Conservation (phyloP, 2,888 invertebrate genomes). For the Mesochorus sp. region DNA sequence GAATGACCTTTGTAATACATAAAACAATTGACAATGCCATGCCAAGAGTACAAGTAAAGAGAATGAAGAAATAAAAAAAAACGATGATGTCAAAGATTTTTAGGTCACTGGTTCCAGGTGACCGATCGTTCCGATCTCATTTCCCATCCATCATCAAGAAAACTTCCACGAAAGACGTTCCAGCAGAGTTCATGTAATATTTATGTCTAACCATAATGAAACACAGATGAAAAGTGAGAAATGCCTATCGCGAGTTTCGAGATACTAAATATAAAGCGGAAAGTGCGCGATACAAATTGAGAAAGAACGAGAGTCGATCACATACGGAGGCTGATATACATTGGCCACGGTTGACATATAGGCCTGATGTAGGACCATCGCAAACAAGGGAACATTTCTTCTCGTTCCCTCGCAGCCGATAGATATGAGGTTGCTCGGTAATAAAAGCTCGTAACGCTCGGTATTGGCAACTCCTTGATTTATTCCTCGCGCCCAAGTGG, state of each 20-base stretch:
- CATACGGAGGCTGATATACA: neutral
- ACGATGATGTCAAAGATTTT: too few relatives aligned
- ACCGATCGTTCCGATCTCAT: too few relatives aligned
- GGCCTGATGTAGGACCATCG: conserved; percentile 63
- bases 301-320: neutral
- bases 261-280: neutral
- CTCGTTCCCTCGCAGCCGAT: conserved; percentile 7
- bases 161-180: too few relatives aligned
- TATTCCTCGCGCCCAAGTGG: conserved; percentile 67
- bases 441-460: conserved; percentile 77
- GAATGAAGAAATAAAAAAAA: too few relatives aligned
- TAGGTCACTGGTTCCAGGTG: too few relatives aligned
- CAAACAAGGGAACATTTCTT: conserved; percentile 23
- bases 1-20: too few relatives aligned
- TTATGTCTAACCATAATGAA: neutral
- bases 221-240: too few relatives aligned
- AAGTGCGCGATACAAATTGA: neutral
- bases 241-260: too few relatives aligned
- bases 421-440: conserved; percentile 64
- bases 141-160: too few relatives aligned
- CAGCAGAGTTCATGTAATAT: neutral
- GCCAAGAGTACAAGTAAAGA: too few relatives aligned
- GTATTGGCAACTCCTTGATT: conserved; percentile 79
- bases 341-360: conserved; percentile 66
- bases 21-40: too few relatives aligned